These are phyloP conservation scores for Menidia menidia DNA, from an alignment of 2,797 vertebrate species.

Conservation along the genomic window DNA sequence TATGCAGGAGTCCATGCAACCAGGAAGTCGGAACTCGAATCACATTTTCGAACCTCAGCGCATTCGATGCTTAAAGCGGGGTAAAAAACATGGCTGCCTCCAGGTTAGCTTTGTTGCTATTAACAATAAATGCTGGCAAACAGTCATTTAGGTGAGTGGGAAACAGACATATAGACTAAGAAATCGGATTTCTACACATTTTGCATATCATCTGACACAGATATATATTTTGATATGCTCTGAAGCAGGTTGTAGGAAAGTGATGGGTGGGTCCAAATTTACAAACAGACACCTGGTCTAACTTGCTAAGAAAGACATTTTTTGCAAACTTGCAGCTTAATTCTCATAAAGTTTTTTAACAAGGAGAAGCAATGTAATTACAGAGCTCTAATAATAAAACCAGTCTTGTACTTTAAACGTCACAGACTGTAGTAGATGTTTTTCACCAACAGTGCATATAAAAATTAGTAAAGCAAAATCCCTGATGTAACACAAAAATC, in stretches of 20 bases:
- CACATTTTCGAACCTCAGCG: not conserved
- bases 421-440: not conserved
- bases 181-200: not conserved
- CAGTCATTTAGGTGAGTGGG: not conserved
- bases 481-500: not conserved
- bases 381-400: not conserved
- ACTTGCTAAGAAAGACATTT: not conserved
- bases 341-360: not conserved
- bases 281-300: not conserved
- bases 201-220: not conserved
- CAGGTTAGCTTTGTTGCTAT: constrained; percentile 3
- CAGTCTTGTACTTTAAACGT: not conserved
- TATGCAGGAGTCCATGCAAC: not conserved
- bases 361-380: not conserved
- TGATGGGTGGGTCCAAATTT: not conserved
- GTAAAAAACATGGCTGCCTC: not conserved
- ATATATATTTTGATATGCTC: not conserved
- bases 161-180: not conserved
- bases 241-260: not conserved
- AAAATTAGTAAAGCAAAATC: not conserved
- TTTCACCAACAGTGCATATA: not conserved
- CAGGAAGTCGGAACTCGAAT: not conserved
- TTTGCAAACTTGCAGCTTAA: not conserved
- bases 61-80: not conserved
- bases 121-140: constrained; percentile 3